Evolutionary conservation across 2,888 invertebrate genomes (phyloP), one percentile per base, ranked within the genome.

Genomic region (Melikaiella ostensackeni): DNA sequence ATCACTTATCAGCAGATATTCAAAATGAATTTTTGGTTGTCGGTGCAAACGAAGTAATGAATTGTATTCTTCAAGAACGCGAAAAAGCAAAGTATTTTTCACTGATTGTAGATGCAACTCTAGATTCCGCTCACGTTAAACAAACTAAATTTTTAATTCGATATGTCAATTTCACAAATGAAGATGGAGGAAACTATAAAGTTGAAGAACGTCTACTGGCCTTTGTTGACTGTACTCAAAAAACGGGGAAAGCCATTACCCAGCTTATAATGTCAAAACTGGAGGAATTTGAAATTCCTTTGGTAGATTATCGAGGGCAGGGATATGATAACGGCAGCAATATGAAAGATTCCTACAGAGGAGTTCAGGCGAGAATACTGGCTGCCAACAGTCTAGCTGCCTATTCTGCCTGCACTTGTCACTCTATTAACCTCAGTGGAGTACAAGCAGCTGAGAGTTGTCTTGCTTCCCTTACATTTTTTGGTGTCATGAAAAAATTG

Each of bases 261-360:
- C 30, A 42, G 42, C 42, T 30, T 30, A 30, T 30, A 30, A 30
- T 30, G 30, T 30, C 30, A 30, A 30, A 30, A 30, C 30, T 30
- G 4, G 4, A 30, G 2, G 30, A 4, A 30, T 30, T 30, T 30
- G 30, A 30, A 2, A 30, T 30, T 30, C 30, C 30, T 30, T 30
- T 30, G 4, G 42, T 38, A 13, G 61, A 81, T 78, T 61, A 76
- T 50, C 76, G 77, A 7, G 77, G 76, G 21, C 81, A 81, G 64
- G 80, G 78, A 30, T 82, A 81, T 73, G 83, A 82, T 38, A 82
- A 81, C 63, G 82, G 77, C 19, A 55, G 75, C 27, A 77, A 82
- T 66, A 83, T 81, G 80, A 63, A 74, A 63, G 81, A 78, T 27
- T 55, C 61, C 27, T 75, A 63, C 33, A 63, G 30, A 63, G 74